phyloP scores from a whole-genome alignment of 2,888 invertebrate genomes.

The Brachypalpus laphriformis region DNA sequence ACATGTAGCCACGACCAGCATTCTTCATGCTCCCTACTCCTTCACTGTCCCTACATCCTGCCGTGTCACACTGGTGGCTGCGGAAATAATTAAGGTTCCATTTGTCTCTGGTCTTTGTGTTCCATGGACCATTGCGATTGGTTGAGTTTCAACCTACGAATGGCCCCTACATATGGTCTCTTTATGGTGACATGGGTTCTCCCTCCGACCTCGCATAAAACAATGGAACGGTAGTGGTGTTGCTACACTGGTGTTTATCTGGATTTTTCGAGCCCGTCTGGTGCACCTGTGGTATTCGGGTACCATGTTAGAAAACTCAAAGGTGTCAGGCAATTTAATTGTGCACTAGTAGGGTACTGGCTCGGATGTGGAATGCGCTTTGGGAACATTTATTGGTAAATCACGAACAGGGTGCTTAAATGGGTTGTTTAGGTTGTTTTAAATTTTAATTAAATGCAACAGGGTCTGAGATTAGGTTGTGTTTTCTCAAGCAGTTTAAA shows the following conservation, averaged over 20 bases:
- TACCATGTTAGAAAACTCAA: slow-evolving; percentile 39
- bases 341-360: slow-evolving; percentile 13
- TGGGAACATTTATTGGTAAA: slow-evolving; percentile 59
- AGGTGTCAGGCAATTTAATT: slow-evolving; percentile 59
- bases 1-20: slow-evolving; percentile 29
- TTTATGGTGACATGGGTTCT: slow-evolving; percentile 15
- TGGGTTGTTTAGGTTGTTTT: slow-evolving; percentile 7
- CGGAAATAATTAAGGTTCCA: slow-evolving; percentile 61
- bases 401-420: slow-evolving; percentile 45
- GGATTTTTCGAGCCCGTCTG: slow-evolving; percentile 22
- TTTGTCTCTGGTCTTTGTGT: slow-evolving; percentile 41
- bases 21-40: background rate
- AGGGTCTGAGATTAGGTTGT: background rate
- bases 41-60: slow-evolving; percentile 11
- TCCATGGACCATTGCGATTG: slow-evolving; percentile 34
- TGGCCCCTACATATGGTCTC: background rate
- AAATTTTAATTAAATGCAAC: slow-evolving; percentile 26
- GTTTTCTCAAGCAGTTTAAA: background rate
- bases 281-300: slow-evolving; percentile 66
- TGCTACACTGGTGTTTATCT: slow-evolving; percentile 19
- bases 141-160: slow-evolving; percentile 29
- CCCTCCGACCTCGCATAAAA: slow-evolving; percentile 39
- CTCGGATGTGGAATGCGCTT: background rate
- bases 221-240: slow-evolving; percentile 36
- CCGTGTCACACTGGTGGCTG: slow-evolving; percentile 23